phyloP scores from a whole-genome alignment of 2,797 vertebrate species.

The Sebastes vulpes region DNA sequence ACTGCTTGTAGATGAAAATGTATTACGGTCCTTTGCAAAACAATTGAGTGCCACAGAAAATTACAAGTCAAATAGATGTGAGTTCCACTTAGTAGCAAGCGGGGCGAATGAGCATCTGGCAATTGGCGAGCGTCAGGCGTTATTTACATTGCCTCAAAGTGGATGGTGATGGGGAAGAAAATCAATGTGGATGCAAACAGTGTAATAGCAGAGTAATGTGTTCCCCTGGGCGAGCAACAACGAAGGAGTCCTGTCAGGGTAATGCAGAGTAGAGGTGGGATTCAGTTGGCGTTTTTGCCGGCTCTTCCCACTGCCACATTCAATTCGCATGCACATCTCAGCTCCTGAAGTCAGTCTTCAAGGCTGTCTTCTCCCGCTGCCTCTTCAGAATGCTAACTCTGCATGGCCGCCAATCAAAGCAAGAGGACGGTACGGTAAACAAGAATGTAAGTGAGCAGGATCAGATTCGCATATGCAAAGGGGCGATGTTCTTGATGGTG shows the following conservation, averaged over 20 bases:
- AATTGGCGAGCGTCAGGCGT: conserved; percentile 53
- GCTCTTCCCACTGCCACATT: conserved; percentile 50
- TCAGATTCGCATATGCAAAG: conserved; percentile 16
- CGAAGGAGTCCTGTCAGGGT: conserved; percentile 39
- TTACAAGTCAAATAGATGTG: conserved; percentile 69
- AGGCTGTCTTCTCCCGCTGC: conserved; percentile 30
- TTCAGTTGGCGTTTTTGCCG: conserved; percentile 30
- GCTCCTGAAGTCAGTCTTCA: conserved; percentile 28
- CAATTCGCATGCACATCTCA: conserved; percentile 43
- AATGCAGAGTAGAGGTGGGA: conserved; percentile 27
- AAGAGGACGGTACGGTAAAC: not conserved
- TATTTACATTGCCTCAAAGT: conserved; percentile 76
- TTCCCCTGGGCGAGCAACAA: conserved; percentile 50
- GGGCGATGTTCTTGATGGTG: conserved; percentile 20
- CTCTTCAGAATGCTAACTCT: conserved; percentile 45
- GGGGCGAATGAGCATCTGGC: conserved; percentile 55
- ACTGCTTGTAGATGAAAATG: conserved; percentile 48
- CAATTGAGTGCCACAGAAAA: conserved; percentile 64
- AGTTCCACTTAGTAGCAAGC: conserved; percentile 64
- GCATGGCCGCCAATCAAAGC: conserved; percentile 45
- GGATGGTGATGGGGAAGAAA: conserved; percentile 64
- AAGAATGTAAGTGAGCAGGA: conserved; percentile 9
- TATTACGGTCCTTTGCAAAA: conserved; percentile 52
- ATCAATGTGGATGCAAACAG: conserved; percentile 74
- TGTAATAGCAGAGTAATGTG: conserved; percentile 66